A percentile compares a stretch with the other conserved stretches of the same genome.
These are phyloP conservation scores for Cyprinodon variegatus DNA, from an alignment of 2,113 vertebrate species.

Conservation along the genomic window DNA sequence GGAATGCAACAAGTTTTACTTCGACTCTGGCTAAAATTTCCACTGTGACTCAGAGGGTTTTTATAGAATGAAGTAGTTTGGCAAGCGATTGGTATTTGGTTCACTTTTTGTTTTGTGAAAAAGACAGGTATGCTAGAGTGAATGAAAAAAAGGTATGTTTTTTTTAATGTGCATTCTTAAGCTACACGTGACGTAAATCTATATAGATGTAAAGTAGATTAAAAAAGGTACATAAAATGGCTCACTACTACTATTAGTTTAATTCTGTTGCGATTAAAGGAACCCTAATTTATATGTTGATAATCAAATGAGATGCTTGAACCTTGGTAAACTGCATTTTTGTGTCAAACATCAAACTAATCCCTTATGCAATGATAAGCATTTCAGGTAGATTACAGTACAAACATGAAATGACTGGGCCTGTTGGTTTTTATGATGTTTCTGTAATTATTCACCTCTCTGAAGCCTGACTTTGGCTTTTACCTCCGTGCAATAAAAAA, in stretches of 20 bases:
- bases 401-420: conserved; percentile 4
- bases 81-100: conserved; percentile 4
- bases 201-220: not conserved
- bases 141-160: not conserved
- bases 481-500: conserved; percentile 22
- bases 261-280: not conserved
- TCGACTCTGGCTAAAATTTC: conserved; percentile 3
- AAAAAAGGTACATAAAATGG: not conserved
- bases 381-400: not conserved
- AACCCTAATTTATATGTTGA: not conserved
- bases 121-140: not conserved
- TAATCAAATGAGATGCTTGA: not conserved
- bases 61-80: conserved; percentile 10
- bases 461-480: not conserved
- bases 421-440: conserved; percentile 19
- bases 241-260: not conserved
- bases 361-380: conserved; percentile 4
- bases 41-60: conserved; percentile 19
- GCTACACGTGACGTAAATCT: not conserved
- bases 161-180: not conserved
- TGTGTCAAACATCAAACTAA: conserved; percentile 11
- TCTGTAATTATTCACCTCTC: conserved; percentile 16
- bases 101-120: not conserved
- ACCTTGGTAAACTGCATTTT: not conserved
- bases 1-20: not conserved